Evolutionary conservation across 1,140 invertebrate genomes (phyloP), one percentile per base, ranked within the genome.

Genomic region (Dinothrombium tinctorium): DNA sequence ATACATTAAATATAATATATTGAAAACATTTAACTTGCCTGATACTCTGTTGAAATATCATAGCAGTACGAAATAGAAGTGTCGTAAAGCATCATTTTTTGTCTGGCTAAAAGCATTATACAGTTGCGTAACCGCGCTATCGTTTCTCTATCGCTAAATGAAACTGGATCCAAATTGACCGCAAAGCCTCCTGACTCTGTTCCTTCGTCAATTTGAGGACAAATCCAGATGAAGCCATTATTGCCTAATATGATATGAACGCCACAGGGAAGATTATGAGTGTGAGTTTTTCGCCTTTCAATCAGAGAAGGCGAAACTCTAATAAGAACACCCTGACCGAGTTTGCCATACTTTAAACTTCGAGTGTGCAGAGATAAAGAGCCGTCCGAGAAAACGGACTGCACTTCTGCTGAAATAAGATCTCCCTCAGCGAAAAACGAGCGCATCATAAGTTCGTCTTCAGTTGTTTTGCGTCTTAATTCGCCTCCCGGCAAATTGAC

Each of bases 361-460:
- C 92, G 69, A 0, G 90, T 94, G 54, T 98, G 87, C 15, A 99
- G 62, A 0, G 82, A 86, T 3, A 99, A 56, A 4, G 79, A 72
- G 15, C 90, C 86, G 63, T 98, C 90, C 26, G 72, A 66, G 56
- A 75, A 86, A 15, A 87, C 70, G 57, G 73, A 84, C 56, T 96
- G 82, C 1, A 96, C 89, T 69, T 98, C 87, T 9, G 89, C 63
- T 56, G 60, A 47, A 26, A 98, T 86, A 0, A 98, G 61, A 62
- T 98, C 92, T 19, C 90, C 90, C 63, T 96, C 89, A 56, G 80
- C 73, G 12, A 98, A 59, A 62, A 89, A 90, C 32, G 76, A 70
- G 40, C 89, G 66, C 92, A 99, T 98, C 62, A 81, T 79, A 54
- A 90, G 73, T 59, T 98, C 89, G 69, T 98, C 92, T 67, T 98